Percentiles rank a stretch among this genome's conserved stretches.
phyloP scores from a whole-genome alignment of 2,888 invertebrate genomes.

The Lymantria dispar region DNA sequence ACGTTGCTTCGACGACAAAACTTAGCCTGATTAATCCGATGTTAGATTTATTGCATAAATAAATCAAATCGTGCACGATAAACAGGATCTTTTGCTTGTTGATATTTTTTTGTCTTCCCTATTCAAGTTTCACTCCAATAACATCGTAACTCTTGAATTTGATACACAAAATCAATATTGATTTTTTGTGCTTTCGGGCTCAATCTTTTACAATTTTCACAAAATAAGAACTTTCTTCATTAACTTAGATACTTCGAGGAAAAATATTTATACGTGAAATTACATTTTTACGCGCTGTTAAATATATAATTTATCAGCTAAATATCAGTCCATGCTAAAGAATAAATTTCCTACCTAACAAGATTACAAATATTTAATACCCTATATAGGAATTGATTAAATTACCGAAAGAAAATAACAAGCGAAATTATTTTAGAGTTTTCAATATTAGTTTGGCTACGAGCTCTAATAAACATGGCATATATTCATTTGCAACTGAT shows the following conservation, averaged over 20 bases:
- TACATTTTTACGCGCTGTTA: conserved; percentile 2
- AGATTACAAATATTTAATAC: too few species aligned
- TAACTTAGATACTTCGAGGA: conserved; percentile 17
- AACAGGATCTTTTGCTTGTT: conserved; percentile 49
- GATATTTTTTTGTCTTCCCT: conserved; percentile 50
- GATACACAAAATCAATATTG: conserved; percentile 44
- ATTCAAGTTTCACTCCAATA: conserved; percentile 41
- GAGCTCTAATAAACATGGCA: conserved; percentile 10
- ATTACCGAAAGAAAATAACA: background rate
- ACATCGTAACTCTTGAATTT: conserved; percentile 35
- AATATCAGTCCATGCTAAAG: too few species aligned
- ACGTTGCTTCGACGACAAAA: conserved; percentile 62
- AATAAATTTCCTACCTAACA: too few species aligned
- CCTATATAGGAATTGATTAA: too few species aligned
- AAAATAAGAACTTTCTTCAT: conserved; percentile 29
- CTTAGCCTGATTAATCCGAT: conserved; percentile 72
- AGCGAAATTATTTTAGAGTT: background rate
- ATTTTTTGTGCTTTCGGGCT: conserved; percentile 28
- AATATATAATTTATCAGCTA: background rate
- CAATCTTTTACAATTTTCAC: conserved; percentile 21
- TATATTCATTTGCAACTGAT: conserved; percentile 36
- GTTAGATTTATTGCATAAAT: conserved; percentile 71
- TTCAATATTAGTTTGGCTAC: background rate
- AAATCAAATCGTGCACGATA: conserved; percentile 69
- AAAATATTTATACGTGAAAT: conserved; percentile 7